Conservation (phyloP, 1,140 invertebrate species). For the Littorina saxatilis region DNA sequence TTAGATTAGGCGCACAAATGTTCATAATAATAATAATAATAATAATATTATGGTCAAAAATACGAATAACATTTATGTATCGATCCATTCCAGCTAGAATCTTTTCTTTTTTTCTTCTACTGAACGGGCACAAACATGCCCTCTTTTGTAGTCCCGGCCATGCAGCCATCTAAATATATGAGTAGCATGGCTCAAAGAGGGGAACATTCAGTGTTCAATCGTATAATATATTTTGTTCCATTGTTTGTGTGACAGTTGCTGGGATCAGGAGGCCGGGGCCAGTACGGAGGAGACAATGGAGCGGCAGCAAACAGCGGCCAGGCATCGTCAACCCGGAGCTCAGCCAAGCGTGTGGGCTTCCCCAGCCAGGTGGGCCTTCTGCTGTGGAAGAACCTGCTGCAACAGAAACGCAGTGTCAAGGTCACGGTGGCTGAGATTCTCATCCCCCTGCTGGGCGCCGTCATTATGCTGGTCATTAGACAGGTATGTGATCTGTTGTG, state of each 20-base stretch:
- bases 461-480: slow-evolving; percentile 60
- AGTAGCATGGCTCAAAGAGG: no score
- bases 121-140: no score
- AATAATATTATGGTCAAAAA: no score
- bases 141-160: no score
- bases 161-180: no score
- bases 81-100: no score
- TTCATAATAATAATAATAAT: no score
- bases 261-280: background rate
- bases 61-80: no score
- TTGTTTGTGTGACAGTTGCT: background rate
- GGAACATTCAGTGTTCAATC: no score
- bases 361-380: slow-evolving; percentile 56
- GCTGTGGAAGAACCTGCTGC: slow-evolving; percentile 67
- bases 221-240: no score
- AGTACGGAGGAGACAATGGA: background rate
- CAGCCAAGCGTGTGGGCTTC: slow-evolving; percentile 6
- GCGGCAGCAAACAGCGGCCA: background rate
- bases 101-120: no score
- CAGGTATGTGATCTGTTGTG: background rate
- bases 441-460: slow-evolving; percentile 59
- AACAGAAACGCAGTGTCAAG: slow-evolving; percentile 55
- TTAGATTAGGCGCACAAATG: no score
- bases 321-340: background rate
- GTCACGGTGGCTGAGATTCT: slow-evolving; percentile 62